Base-by-base conservation (phyloP, 2,113 vertebrate species). In the Chionis minor region DNA sequence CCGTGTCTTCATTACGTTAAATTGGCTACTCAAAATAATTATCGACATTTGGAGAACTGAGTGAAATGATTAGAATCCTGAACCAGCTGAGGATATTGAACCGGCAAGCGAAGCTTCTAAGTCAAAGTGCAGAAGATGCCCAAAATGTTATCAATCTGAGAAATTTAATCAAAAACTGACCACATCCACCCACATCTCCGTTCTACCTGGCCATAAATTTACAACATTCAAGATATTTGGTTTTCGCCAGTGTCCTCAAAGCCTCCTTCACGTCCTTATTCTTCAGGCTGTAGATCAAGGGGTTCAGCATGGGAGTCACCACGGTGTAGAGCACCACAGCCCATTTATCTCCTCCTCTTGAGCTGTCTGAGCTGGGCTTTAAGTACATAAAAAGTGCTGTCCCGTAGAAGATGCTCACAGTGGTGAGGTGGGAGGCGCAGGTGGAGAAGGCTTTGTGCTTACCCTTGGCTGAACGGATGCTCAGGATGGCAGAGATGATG, bases 281-380 rank as follows among this genome's bases (percentile, higher is more conserved):
- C 91, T 97, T 97, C 88, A 97, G 75, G 65, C 96, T 96, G 20
- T 97, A 97, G 22, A 97, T 91, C 6, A 97, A 81, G 17, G 96
- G 97, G 49, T 97, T 98, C 40, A 97, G 80, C 51, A 97, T 74
- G 6, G 97, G 97, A 14, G 90, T 97, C 42, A 97, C 91, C 32
- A 96, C 3, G 0, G 95, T 93, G 20, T 97, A 97, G 24, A 95
- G 55, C 59, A 97, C 59, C 1, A 54, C 91, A 21, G 93, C 90
- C 78, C 94, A 72, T 81, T 97, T 96, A 9, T 97, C 95, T 59
- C 52, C 90, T 56, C 47, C 92, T 26, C 49, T 80, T 2, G 47
- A 91, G 28, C 80, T 91, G 30, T 86, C 86, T 9, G 93, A 91
- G 42, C 91, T 93, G 73, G 96, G 86, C 40, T 94, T 90, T 42